These are phyloP conservation scores for Liasis olivaceus DNA, from an alignment of 2,797 vertebrate species.

Conservation along the genomic window DNA sequence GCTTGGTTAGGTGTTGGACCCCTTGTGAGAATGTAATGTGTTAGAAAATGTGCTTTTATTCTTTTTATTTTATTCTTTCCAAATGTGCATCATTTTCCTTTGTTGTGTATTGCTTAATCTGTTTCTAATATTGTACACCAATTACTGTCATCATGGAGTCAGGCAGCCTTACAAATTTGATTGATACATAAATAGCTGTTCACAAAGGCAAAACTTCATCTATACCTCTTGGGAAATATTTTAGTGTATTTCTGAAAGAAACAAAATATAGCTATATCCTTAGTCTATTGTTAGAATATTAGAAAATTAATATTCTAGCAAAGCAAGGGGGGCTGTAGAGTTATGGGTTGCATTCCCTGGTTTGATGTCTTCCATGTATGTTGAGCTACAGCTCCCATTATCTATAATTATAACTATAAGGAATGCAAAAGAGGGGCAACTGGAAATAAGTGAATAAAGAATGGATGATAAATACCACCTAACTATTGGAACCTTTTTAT, in stretches of 20 bases:
- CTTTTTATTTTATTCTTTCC: not conserved
- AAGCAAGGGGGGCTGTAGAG: not conserved
- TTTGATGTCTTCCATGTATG: not conserved
- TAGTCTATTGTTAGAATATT: not conserved
- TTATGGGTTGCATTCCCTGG: not conserved
- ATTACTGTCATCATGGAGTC: not conserved
- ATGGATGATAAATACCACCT: not conserved
- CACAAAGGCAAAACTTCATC: not conserved
- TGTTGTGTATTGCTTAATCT: not conserved
- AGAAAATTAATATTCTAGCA: not conserved
- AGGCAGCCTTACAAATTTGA: not conserved
- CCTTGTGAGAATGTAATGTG: not conserved
- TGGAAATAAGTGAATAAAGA: not conserved
- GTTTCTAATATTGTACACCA: not conserved
- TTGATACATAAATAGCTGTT: not conserved
- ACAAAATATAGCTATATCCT: not conserved
- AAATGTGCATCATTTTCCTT: not conserved
- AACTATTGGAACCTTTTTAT: not conserved
- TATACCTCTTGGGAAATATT: constrained; percentile 2
- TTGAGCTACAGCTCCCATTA: not conserved
- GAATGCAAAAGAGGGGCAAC: not conserved
- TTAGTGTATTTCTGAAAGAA: not conserved
- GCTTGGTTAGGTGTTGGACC: not conserved
- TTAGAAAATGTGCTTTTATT: too few relatives aligned
- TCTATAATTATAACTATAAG: not conserved